phyloP scores from a whole-genome alignment of 2,797 vertebrate genomes.

The Cyprinella venusta region DNA sequence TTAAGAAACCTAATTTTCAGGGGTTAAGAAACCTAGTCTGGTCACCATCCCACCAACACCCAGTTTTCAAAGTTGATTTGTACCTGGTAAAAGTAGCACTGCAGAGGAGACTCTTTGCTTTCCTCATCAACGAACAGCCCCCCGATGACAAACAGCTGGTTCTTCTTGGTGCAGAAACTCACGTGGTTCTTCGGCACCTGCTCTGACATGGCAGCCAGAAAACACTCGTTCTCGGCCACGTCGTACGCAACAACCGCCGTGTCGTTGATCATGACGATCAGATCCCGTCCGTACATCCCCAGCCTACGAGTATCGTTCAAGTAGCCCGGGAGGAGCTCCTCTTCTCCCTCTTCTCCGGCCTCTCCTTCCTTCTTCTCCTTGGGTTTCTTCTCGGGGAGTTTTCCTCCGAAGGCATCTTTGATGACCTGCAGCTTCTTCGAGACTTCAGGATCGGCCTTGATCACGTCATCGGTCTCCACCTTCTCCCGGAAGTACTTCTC shows the following conservation, averaged over 20 bases:
- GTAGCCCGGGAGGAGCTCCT: conserved; percentile 88
- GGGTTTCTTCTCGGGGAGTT: conserved; percentile 86
- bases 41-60: background rate
- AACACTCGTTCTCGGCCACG: conserved; percentile 94
- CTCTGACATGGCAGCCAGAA: conserved; percentile 90
- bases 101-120: conserved; percentile 90
- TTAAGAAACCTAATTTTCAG: no score
- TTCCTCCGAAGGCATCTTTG: conserved; percentile 93
- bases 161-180: conserved; percentile 86
- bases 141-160: conserved; percentile 90
- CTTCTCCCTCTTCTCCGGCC: conserved; percentile 75
- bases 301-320: conserved; percentile 91
- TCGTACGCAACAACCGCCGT: conserved; percentile 95
- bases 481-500: conserved; percentile 94
- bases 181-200: conserved; percentile 98
- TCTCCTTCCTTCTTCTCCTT: conserved; percentile 79
- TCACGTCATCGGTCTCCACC: conserved; percentile 90
- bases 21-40: background rate
- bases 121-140: conserved; percentile 97
- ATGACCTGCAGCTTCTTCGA: conserved; percentile 90
- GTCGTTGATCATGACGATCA: conserved; percentile 94
- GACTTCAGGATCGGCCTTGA: conserved; percentile 90
- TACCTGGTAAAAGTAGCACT: conserved; percentile 97
- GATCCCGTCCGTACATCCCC: conserved; percentile 92
- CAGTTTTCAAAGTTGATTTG: background rate